Base-by-base conservation (phyloP, 2,888 invertebrate genomes). In the Drosophila quinaria region DNA sequence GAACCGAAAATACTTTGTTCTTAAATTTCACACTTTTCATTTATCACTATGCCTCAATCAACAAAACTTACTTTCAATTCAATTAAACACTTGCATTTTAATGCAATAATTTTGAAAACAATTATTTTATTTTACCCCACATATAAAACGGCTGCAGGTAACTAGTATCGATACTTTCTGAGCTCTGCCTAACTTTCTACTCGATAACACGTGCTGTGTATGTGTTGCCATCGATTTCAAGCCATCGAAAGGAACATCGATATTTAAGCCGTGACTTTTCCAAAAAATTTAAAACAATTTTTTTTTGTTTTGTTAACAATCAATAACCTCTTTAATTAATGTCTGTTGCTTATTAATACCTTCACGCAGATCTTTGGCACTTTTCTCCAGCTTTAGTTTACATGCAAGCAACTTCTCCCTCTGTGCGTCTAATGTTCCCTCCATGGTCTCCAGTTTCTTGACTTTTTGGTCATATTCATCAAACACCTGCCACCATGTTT, bases 401-500 rank as follows among this genome's bases (percentile, higher is more conserved):
- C 84, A 78, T 0, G 83, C 81, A 63, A 90, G 79, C 4, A 92
- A 65, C 50, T 90, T 90, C 0, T 84, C 61, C 60, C 86, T 90
- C 19, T 89, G 88, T 1, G 76, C 76, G 15, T 90, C 90, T 8
- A 91, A 78, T 69, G 81, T 77, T 5, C 58, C 85, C 51, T 88
- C 80, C 50, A 92, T 78, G n/a, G 72, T 74, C 25, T 81, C 81
- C 15, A 93, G 70, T 54, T 90, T 87, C 4, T 90, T 81, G 0
- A 91, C 80, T 72, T 92, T 92, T 11, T 81, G 83, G 2, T 92
- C 88, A 54, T 92, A 92, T 22, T 87, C 87, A 62, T 92, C 92
- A 54, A 93, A 92, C 0, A 87, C 68, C 41, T 89, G 81, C 92
- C 92, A 92, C 92, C 93, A 92, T 0, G 89, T 86, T 0, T 85